Evolutionary conservation across 2,113 vertebrate genomes (phyloP).

Genomic region (Oxyruncus cristatus): DNA sequence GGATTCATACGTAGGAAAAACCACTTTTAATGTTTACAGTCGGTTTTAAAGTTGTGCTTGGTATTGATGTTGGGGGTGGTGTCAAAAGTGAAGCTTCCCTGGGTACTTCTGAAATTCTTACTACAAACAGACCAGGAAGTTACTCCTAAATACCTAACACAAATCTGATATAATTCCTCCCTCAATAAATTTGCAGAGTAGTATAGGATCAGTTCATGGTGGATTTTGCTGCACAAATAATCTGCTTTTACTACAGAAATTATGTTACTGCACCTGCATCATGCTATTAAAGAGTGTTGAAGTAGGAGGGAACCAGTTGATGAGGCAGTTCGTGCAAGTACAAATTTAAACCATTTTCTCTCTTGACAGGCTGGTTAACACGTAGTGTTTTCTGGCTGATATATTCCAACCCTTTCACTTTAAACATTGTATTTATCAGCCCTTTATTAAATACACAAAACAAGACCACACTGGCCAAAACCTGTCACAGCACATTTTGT

Average conservation of each 20-base stretch:
- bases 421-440: slow-evolving; percentile 35
- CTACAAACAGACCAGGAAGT: not conserved
- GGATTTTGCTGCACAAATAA: not conserved
- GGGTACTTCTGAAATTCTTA: not conserved
- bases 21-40: not conserved
- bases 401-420: not conserved
- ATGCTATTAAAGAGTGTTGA: not conserved
- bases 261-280: not conserved
- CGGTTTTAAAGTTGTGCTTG: not conserved
- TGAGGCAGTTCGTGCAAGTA: not conserved
- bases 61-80: not conserved
- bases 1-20: not conserved
- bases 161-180: not conserved
- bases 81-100: not conserved
- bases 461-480: slow-evolving; percentile 12
- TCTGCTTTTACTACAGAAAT: not conserved
- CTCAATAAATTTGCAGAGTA: not conserved
- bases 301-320: not conserved
- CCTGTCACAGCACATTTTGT: slow-evolving; percentile 59
- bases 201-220: not conserved
- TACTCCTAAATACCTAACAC: not conserved
- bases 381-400: not conserved
- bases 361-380: not conserved
- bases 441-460: slow-evolving; percentile 51
- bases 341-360: not conserved